phyloP scores from a whole-genome alignment of 2,797 vertebrate genomes.

The Vultur gryphus region DNA sequence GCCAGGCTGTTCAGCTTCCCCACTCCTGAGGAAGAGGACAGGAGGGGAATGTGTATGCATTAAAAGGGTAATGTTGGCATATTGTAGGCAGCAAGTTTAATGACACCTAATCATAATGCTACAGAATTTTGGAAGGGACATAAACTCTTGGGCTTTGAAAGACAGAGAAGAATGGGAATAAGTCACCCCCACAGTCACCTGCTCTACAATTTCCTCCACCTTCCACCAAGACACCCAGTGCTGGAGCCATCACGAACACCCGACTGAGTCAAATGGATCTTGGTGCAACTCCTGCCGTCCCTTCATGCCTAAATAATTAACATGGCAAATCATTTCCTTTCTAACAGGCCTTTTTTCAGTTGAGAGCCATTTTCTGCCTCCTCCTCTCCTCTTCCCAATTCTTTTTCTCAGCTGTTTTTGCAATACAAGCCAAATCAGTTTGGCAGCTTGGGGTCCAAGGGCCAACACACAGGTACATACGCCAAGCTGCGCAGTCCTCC shows the following conservation, averaged over 20 bases:
- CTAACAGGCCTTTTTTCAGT: neutral
- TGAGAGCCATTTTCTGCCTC: neutral
- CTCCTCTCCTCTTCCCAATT: neutral
- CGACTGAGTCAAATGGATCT: neutral
- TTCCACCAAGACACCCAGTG: neutral
- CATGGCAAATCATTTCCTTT: neutral
- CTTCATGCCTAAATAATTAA: neutral
- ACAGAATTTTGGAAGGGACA: neutral
- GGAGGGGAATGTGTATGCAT: neutral
- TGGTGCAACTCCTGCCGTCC: neutral
- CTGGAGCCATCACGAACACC: neutral
- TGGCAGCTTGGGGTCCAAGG: neutral
- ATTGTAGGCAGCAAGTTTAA: neutral
- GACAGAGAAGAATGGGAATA: neutral
- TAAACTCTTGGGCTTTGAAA: neutral
- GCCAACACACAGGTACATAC: rapidly evolving
- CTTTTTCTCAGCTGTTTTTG: neutral
- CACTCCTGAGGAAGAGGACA: neutral
- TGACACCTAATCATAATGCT: neutral
- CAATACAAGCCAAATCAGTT: neutral
- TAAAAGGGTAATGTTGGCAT: neutral
- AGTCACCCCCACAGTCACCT: neutral
- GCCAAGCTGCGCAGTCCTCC: neutral
- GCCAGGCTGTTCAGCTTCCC: neutral
- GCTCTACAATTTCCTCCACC: neutral